A percentile compares a stretch with the other conserved stretches of the same genome.
phyloP scores from a whole-genome alignment of 2,888 invertebrate genomes.

The Sericinus montela region DNA sequence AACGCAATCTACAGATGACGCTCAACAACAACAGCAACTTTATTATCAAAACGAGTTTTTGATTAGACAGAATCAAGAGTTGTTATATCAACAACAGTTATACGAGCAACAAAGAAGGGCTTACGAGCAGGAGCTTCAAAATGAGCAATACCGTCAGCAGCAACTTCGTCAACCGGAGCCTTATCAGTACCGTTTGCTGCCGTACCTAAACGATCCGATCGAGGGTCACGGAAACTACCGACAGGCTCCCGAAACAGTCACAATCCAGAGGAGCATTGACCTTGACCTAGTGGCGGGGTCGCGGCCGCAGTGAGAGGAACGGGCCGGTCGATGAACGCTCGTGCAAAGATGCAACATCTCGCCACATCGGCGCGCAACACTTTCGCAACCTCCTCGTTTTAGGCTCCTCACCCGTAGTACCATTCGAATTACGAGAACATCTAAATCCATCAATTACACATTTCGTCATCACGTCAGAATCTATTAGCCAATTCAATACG shows the following conservation, averaged over 20 bases:
- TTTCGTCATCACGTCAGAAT: conserved; percentile 8
- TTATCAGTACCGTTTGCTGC: conserved; percentile 40
- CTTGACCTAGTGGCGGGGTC: conserved; percentile 59
- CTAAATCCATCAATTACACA: conserved; percentile 12
- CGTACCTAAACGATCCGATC: conserved; percentile 30
- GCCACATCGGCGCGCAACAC: conserved; percentile 26
- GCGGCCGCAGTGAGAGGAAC: conserved; percentile 35
- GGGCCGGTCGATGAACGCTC: conserved; percentile 30
- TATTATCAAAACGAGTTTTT: conserved; percentile 19
- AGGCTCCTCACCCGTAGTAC: conserved; percentile 25
- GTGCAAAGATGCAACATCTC: conserved; percentile 31
- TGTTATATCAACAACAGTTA: conserved; percentile 34
- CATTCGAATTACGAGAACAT: conserved; percentile 10
- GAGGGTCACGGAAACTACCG: conserved; percentile 32
- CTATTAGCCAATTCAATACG: conserved; percentile 24
- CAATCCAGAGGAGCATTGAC: conserved; percentile 48
- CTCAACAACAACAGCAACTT: conserved; percentile 22
- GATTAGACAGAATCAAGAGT: conserved; percentile 30
- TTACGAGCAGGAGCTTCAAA: conserved; percentile 29
- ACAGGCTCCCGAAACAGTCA: conserved; percentile 27
- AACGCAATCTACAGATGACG: conserved; percentile 22
- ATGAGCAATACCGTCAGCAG: conserved; percentile 32
- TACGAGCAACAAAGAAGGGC: conserved; percentile 36
- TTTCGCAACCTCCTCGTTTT: conserved; percentile 24
- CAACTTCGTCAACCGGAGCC: conserved; percentile 38